Conservation (phyloP, 2,888 invertebrate genomes). For the Chaetogeoica ovagalla region DNA sequence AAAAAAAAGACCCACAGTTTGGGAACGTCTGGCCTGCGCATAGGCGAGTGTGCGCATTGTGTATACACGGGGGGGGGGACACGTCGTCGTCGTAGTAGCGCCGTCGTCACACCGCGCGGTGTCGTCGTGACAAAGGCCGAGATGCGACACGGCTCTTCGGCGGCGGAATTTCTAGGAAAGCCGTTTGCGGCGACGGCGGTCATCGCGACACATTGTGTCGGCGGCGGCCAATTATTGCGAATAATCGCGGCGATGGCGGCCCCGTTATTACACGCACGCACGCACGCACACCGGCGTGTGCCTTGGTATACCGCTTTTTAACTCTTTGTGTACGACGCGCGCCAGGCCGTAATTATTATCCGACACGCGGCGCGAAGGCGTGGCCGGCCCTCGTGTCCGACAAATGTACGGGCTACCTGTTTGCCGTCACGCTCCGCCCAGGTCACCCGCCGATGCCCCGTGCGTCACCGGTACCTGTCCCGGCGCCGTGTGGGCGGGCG, state of each 20-base stretch:
- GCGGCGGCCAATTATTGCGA: slow-evolving; percentile 42
- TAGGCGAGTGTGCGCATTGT: too few species aligned
- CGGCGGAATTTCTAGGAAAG: too few species aligned
- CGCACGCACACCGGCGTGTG: background rate
- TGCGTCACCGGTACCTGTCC: background rate
- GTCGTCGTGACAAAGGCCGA: too few species aligned
- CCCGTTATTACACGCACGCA: background rate
- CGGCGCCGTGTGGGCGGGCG: background rate
- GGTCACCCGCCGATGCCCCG: slow-evolving; percentile 4
- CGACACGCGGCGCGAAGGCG: slow-evolving; percentile 21
- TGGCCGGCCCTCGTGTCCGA: slow-evolving; percentile 37
- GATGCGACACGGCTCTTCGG: too few species aligned
- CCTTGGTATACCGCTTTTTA: background rate
- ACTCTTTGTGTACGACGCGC: background rate
- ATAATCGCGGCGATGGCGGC: slow-evolving; percentile 31
- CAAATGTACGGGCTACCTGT: slow-evolving; percentile 45
- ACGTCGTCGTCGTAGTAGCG: too few species aligned
- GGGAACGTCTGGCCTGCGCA: too few species aligned
- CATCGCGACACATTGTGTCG: background rate
- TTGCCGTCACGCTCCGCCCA: slow-evolving; percentile 36
- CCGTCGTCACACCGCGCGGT: too few species aligned
- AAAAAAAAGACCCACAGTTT: too few species aligned
- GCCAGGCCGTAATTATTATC: slow-evolving; percentile 39
- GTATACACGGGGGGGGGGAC: too few species aligned
- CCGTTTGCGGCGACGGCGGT: background rate